Conservation (phyloP, 2,113 vertebrate genomes). For the Ictidomys tridecemlineatus region DNA sequence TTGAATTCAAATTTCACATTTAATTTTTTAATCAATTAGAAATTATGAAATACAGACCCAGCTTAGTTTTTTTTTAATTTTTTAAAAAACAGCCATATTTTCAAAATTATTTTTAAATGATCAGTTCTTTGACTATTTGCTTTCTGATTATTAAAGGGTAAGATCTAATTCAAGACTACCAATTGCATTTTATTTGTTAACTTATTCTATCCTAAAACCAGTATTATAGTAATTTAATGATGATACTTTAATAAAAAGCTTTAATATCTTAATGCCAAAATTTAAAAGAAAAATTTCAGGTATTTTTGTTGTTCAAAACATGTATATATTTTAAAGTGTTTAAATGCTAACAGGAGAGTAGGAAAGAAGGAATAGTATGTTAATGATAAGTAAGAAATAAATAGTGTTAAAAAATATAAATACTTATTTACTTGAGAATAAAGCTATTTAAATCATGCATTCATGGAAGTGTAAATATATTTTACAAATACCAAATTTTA, state of each 20-base stretch:
- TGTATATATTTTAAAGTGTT: background rate
- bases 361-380: background rate
- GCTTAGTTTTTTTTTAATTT: background rate
- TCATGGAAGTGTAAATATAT: background rate
- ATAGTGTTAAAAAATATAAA: background rate
- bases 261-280: background rate
- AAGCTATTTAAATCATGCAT: background rate
- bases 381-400: background rate
- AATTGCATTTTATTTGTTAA: background rate
- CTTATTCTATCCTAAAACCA: background rate
- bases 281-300: background rate
- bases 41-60: background rate
- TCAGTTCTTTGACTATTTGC: background rate
- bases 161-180: background rate
- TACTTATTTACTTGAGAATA: constrained; percentile 9
- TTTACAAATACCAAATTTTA: background rate
- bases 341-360: background rate
- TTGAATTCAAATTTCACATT: background rate
- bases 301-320: background rate
- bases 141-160: background rate
- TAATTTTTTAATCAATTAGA: background rate
- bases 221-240: background rate
- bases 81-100: background rate
- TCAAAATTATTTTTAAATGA: background rate
- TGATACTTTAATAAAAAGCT: background rate